Evolutionary conservation across 2,888 invertebrate species (phyloP), one percentile per base, ranked within the genome.

Genomic region (Ommatoiulus sabulosus): DNA sequence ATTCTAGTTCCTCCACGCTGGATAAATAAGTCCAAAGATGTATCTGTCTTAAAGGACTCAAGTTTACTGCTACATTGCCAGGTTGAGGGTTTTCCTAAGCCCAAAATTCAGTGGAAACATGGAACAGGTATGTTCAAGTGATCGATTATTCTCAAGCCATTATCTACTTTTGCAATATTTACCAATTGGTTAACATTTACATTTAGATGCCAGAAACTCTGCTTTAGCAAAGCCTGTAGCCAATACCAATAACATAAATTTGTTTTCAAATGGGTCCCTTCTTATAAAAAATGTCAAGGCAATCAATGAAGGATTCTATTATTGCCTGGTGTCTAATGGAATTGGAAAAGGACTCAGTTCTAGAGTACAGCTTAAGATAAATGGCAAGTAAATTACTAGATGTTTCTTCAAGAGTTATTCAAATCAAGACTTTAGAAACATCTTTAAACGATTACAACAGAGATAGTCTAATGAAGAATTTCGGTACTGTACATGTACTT

Each of bases 81-180:
- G 92, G 97, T 97, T 0, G 96, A 97, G 89, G 98, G 98, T 0
- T 98, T 97, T 93, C 98, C 98, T 0, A 95, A 96, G 90, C 97
- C 98, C 3, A 94, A 94, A 8, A 96, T 98, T 88, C 96, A 96
- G 12, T 98, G 98, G 98, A 96, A 85, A 85, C 17, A 12, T 12
- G 44, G 44, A 0, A 44, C 12, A 17, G 85, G 85, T 85, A 85
- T 12, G 12, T n/a, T 7, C 1, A 17, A 15, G 12, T 15, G n/a
- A n/a, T n/a, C n/a, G n/a, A n/a, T n/a, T n/a, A n/a, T n/a, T n/a
- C n/a, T n/a, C n/a, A n/a, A n/a, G n/a, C n/a, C n/a, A n/a, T n/a
- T n/a, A n/a, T n/a, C n/a, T n/a, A n/a, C n/a, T n/a, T n/a, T n/a
- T n/a, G n/a, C n/a, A n/a, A n/a, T n/a, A n/a, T n/a, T n/a, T n/a